These are phyloP conservation scores for Paramuricea clavata DNA, from an alignment of 92 coral and sea anemone species.

Conservation along the genomic window DNA sequence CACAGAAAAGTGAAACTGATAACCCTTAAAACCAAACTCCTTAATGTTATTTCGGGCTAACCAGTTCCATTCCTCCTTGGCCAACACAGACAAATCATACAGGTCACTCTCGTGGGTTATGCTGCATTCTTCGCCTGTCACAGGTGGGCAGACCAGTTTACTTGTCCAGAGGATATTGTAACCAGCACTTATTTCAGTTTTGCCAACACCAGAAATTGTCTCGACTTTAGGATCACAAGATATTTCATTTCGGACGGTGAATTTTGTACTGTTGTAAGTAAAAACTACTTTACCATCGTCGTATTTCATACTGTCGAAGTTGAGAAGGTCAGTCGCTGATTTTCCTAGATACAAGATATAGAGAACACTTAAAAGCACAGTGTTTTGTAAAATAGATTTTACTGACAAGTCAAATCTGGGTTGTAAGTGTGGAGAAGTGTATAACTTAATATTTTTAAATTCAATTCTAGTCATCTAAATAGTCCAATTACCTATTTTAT, in stretches of 20 bases:
- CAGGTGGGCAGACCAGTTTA: slow-evolving; percentile 78
- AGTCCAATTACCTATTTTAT: no score
- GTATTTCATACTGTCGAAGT: background rate
- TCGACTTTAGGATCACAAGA: background rate
- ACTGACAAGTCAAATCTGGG: no score
- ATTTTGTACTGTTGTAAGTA: background rate
- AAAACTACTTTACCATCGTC: background rate
- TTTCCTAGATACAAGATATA: background rate
- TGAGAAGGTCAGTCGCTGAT: background rate
- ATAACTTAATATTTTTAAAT: no score
- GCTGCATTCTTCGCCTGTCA: slow-evolving; percentile 86
- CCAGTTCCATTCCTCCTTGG: slow-evolving; percentile 80
- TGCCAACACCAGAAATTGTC: background rate
- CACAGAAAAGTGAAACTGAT: slow-evolving; percentile 28
- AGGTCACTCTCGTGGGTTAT: slow-evolving; percentile 63
- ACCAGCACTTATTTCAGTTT: background rate
- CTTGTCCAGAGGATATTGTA: slow-evolving; percentile 75
- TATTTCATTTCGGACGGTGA: background rate
- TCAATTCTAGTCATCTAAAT: no score
- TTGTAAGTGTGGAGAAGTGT: no score
- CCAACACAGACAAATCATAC: slow-evolving; percentile 78
- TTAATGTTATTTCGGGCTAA: slow-evolving; percentile 49
- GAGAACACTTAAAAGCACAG: no score
- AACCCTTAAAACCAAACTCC: background rate
- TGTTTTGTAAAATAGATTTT: no score